A percentile compares a stretch with the other conserved stretches of the same genome.
These are phyloP conservation scores for Acridotheres tristis DNA, from an alignment of 2,797 vertebrate genomes.

Conservation along the genomic window DNA sequence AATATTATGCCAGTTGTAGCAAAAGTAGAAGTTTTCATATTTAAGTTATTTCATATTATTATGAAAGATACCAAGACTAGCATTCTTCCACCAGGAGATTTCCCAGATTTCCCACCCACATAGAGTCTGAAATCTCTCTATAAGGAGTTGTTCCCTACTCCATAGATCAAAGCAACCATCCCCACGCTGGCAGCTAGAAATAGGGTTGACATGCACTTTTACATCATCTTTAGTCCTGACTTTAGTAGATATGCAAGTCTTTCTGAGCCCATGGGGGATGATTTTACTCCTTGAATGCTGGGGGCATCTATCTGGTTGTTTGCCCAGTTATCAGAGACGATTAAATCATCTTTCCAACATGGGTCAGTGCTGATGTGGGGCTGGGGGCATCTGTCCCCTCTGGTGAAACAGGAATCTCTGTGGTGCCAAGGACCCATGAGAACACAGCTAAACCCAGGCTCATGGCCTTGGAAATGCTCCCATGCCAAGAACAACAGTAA, in stretches of 20 bases:
- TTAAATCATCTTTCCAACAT: background rate
- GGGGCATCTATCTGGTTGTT: background rate
- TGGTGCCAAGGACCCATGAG: background rate
- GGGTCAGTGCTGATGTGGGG: background rate
- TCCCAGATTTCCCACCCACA: slow-evolving; percentile 60
- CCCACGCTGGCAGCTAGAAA: background rate
- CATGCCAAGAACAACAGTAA: slow-evolving; percentile 64
- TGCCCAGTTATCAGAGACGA: background rate
- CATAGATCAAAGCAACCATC: background rate
- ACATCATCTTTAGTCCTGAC: background rate
- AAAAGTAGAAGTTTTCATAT: slow-evolving; percentile 41
- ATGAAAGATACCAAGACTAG: slow-evolving; percentile 28
- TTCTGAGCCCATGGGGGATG: background rate
- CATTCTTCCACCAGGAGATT: slow-evolving; percentile 21
- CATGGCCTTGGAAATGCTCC: background rate
- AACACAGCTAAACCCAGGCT: slow-evolving; percentile 23
- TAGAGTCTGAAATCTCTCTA: slow-evolving; percentile 4
- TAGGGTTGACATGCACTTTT: background rate
- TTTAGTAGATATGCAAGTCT: rapidly evolving
- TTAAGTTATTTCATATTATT: slow-evolving; percentile 47
- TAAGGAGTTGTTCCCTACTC: slow-evolving; percentile 6
- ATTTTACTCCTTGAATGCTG: background rate
- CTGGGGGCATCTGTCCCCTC: background rate
- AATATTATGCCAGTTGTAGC: slow-evolving; percentile 49
- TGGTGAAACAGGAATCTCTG: background rate